Conservation (phyloP, 2,797 vertebrate species). For the Neostethus bicornis region DNA sequence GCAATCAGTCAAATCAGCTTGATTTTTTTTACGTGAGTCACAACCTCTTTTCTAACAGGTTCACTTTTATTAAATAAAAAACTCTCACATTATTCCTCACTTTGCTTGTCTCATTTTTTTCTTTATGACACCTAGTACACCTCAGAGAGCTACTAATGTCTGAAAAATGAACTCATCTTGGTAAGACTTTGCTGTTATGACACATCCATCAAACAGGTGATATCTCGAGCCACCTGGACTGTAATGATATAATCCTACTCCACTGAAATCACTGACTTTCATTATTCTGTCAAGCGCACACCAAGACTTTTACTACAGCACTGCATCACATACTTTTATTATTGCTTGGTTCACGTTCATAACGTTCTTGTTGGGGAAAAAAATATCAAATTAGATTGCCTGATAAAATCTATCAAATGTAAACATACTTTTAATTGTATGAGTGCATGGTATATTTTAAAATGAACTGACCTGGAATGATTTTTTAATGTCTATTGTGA, state of each 20-base stretch:
- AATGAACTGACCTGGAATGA: too few relatives aligned
- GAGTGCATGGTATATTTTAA: too few relatives aligned
- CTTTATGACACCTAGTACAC: conserved; percentile 13
- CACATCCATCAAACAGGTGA: conserved; percentile 53
- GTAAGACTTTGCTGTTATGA: conserved; percentile 41
- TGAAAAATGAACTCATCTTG: conserved; percentile 51
- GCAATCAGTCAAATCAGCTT: too few relatives aligned
- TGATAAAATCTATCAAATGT: not conserved
- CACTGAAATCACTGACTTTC: conserved; percentile 33
- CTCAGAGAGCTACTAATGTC: conserved; percentile 48
- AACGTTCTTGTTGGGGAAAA: not conserved
- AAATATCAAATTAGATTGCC: not conserved
- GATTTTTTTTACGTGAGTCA: too few relatives aligned
- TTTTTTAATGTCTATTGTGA: too few relatives aligned
- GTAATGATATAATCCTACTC: conserved; percentile 33
- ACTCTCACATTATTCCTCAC: not conserved
- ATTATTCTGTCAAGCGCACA: not conserved
- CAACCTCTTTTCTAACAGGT: conserved; percentile 1
- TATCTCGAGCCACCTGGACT: conserved; percentile 6
- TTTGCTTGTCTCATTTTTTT: conserved; percentile 13
- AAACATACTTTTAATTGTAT: not conserved
- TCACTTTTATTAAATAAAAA: not conserved
- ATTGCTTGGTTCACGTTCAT: not conserved
- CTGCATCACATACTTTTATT: not conserved
- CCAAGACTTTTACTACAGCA: not conserved